Evolutionary conservation across 2,888 invertebrate species (phyloP).

Genomic region (Anarsia innoxiella): DNA sequence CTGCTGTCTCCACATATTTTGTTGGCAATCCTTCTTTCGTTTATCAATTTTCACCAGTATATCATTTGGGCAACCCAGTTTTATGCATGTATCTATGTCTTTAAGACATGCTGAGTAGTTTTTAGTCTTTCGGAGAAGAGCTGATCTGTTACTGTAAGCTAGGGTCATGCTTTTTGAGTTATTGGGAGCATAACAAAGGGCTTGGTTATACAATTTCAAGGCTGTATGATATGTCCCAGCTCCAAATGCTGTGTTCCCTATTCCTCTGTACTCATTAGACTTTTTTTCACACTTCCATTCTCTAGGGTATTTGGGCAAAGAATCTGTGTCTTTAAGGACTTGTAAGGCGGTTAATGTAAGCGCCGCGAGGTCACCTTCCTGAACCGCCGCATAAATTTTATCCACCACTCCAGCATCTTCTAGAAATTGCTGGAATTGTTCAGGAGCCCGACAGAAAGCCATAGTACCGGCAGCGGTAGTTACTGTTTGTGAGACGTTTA

Average conservation of each 20-base stretch:
- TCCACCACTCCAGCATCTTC: background rate
- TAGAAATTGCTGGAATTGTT: background rate
- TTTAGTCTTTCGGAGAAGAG: constrained; percentile 17
- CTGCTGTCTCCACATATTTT: constrained; percentile 3
- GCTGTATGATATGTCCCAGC: constrained; percentile 13
- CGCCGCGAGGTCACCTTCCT: constrained; percentile 21
- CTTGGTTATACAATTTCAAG: constrained; percentile 24
- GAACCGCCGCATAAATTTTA: constrained; percentile 21
- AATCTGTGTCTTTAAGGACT: constrained; percentile 14
- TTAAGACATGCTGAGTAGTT: constrained; percentile 20
- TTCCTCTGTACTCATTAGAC: constrained; percentile 19
- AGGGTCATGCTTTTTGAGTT: constrained; percentile 21
- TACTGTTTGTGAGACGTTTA: too few species aligned
- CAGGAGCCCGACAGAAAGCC: background rate
- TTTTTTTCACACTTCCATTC: too few species aligned
- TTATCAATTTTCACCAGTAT: constrained; percentile 19
- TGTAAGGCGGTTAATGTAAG: constrained; percentile 19
- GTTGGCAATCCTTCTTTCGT: constrained; percentile 13
- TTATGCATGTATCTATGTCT: constrained; percentile 26
- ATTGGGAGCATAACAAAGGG: constrained; percentile 25
- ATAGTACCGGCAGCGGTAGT: background rate
- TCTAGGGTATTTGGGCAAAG: too few species aligned
- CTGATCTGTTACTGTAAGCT: constrained; percentile 30
- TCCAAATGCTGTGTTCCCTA: constrained; percentile 21
- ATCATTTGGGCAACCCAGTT: constrained; percentile 22